Base-by-base conservation (phyloP, 2,113 vertebrate species). In the Lichenostomus cassidix region DNA sequence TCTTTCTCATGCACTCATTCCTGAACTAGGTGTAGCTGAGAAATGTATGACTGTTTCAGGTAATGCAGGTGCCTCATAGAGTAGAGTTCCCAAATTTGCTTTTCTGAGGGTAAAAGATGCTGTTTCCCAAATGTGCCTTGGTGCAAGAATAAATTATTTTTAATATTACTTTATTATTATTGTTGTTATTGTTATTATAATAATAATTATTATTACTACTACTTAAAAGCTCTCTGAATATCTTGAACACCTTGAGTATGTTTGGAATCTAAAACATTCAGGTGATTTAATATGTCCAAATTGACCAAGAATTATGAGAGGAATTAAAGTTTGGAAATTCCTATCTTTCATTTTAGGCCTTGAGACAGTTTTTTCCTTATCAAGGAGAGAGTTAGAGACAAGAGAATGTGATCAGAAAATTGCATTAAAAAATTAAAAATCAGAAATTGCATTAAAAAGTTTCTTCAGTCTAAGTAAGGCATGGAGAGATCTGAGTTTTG, bases 11-110 rank as follows among this genome's bases (percentile, higher is more conserved):
- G 15, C 7, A 37, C 6, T 71, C 24, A 29, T 14, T 68, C 27
- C 46, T 49, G 41, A 82, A 35, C 20, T 28, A 82, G 14, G 6
- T 1, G 5, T 37, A 65, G 47, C 25, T 59, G 24, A 75, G 52
- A 60, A 76, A 65, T 0, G 1, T 37, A 11, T 0, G 0, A 49
- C 31, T 68, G 6, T 42, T 78, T 79, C 58, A 58, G 33, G 8
- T 53, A 53, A 47, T 35, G 24, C 20, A 53, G 3, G 8, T 28
- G 4, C 5, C 46, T 41, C 71, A 39, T 39, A 39, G 39, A 11
- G 10, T 60, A 11, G 62, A 25, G 27, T 15, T 47, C 2, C 11
- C 39, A 79, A 81, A 53, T 44, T 60, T 12, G 3, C 41, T 63
- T 87, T 68, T 79, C 21, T 5, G 27, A 1, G 11, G 17, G 11